Evolutionary conservation across 2,888 invertebrate species (phyloP).

Genomic region (Mamestra brassicae): DNA sequence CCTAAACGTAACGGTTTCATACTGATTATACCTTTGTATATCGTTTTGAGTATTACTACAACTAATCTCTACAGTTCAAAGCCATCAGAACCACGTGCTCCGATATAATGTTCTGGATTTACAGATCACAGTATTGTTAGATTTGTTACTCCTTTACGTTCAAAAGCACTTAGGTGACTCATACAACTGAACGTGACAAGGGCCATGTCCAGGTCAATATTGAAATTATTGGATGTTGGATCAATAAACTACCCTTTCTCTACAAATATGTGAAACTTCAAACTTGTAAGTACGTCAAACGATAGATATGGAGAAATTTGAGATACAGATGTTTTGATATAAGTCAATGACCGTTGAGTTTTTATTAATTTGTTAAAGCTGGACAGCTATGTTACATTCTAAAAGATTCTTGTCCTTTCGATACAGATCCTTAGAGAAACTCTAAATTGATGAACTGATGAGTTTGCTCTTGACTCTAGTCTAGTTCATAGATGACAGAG

Average conservation of each 20-base stretch:
- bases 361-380: not conserved
- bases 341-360: not conserved
- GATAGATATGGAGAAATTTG: not conserved
- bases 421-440: not conserved
- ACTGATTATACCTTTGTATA: not conserved
- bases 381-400: not conserved
- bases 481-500: too few species aligned
- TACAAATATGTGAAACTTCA: conserved; percentile 20
- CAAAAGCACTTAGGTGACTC: conserved; percentile 57
- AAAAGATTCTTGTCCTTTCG: not conserved
- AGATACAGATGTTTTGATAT: not conserved
- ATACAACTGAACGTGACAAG: conserved; percentile 46
- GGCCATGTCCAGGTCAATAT: conserved; percentile 41
- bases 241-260: conserved; percentile 45
- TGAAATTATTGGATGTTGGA: conserved; percentile 42
- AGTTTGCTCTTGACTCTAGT: too few species aligned
- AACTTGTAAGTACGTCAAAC: conserved; percentile 1
- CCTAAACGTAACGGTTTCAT: not conserved
- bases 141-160: conserved; percentile 53
- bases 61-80: conserved; percentile 34
- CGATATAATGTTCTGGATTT: conserved; percentile 47
- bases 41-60: not conserved
- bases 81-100: conserved; percentile 48
- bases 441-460: not conserved
- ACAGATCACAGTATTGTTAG: conserved; percentile 53